Conservation (phyloP, 2,888 invertebrate genomes). For the Automeris io region DNA sequence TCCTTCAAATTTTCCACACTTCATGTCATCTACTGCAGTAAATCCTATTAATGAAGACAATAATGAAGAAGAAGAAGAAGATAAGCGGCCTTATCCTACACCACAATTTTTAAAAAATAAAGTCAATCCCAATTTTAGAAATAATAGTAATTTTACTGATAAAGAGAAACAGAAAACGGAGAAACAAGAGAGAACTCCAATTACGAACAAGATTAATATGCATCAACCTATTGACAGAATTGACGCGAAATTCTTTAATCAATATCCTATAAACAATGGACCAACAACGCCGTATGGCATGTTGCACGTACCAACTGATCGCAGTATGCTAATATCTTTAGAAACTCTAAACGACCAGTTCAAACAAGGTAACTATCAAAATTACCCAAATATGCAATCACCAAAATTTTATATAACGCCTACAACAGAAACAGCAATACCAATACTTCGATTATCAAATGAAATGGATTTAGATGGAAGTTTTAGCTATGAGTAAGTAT, state of each 20-base stretch:
- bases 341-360: conserved; percentile 38
- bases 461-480: conserved; percentile 77
- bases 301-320: conserved; percentile 36
- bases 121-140: conserved; percentile 13
- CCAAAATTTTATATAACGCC: conserved; percentile 51
- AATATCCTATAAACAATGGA: conserved; percentile 24
- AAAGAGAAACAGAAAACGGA: conserved; percentile 21
- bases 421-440: conserved; percentile 68
- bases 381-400: conserved; percentile 32
- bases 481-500: conserved; percentile 73
- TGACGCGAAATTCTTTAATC: conserved; percentile 41
- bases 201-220: conserved; percentile 30
- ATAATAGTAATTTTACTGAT: conserved; percentile 34
- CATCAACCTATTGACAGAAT: conserved; percentile 52
- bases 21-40: conserved; percentile 43
- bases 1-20: conserved; percentile 46
- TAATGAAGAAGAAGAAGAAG: conserved; percentile 33
- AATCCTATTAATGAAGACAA: conserved; percentile 37
- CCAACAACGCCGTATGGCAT: conserved; percentile 19
- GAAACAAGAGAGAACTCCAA: conserved; percentile 37
- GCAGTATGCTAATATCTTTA: conserved; percentile 49
- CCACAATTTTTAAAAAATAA: conserved; percentile 15
- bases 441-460: conserved; percentile 69
- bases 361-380: not conserved
- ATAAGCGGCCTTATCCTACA: conserved; percentile 25